Base-by-base conservation (phyloP, 2,888 invertebrate species). In the Fabriciana adippe region DNA sequence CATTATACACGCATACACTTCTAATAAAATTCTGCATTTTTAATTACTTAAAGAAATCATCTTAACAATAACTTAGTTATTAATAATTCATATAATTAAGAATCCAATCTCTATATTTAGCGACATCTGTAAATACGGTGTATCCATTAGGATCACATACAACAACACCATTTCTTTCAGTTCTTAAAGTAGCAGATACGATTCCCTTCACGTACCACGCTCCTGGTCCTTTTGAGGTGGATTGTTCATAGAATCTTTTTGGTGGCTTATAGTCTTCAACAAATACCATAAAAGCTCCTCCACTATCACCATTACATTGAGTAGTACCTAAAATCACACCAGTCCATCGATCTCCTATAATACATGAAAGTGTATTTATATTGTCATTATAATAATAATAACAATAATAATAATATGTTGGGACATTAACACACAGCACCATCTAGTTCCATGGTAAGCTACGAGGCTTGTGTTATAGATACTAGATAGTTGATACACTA, bases 191-290 rank as follows among this genome's bases (percentile, higher is more conserved):
- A n/a, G 53, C 35, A 2, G 51, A 61, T 14, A 61, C 61, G 3
- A 61, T 61, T 18, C 61, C 61, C 15, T 61, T 61, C 35, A 61
- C 51, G 61, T 61, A 61, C 61, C 61, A 61, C 15, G 61, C 61
- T 8, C 61, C 61, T 41, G 35, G 35, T 11, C 35, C 11, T 41
- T 41, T 41, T 1, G 35, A 11, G 3, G 51, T 26, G 26, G 26
- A 26, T 26, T 26, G 26, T 5, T 4, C 41, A 2, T 51, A 18
- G 1, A 18, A 6, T 31, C 16, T 16, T 6, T 4, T 35, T 5
- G 16, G 31, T 3, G 31, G 6, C 8, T 16, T 26, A 14, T 8
- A 1, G 6, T 61, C 61, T 13, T 11, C 51, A 3, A 61, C 61
- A 8, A 51, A 15, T 21, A 61, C 61, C 8, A 61, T 35, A 41